phyloP scores from a whole-genome alignment of 2,797 vertebrate species.

The Sarcophilus harrisii region DNA sequence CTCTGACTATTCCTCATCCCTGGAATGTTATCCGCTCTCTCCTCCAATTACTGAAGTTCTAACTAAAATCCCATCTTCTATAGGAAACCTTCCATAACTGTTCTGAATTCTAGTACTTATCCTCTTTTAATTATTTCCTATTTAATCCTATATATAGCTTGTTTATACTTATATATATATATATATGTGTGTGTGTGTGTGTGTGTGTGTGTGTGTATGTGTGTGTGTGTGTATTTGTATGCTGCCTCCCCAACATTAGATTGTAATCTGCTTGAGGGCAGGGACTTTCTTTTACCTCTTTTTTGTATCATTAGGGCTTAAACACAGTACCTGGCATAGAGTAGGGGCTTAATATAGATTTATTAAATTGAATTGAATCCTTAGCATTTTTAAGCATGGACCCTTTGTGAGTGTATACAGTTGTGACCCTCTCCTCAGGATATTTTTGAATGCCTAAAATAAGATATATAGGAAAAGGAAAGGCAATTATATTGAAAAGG shows the following conservation, averaged over 20 bases:
- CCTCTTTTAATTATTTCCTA: not conserved
- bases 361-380: not conserved
- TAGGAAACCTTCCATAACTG: not conserved
- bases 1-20: not conserved
- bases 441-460: not conserved
- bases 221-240: not conserved
- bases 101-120: not conserved
- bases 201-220: too few species aligned
- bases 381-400: not conserved
- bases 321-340: not conserved
- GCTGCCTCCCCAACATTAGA: not conserved
- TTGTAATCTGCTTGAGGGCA: not conserved
- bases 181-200: too few species aligned
- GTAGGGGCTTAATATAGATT: not conserved
- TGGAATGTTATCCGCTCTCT: not conserved
- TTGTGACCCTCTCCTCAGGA: not conserved
- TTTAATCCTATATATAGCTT: not conserved
- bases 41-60: not conserved
- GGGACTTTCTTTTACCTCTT: not conserved
- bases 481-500: not conserved
- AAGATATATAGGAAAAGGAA: not conserved
- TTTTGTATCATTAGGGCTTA: not conserved
- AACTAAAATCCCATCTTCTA: not conserved
- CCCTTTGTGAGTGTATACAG: not conserved
- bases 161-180: too few species aligned